phyloP scores from a whole-genome alignment of 53 echinoderm and acorn worm species.

The Echinarachnius parma region DNA sequence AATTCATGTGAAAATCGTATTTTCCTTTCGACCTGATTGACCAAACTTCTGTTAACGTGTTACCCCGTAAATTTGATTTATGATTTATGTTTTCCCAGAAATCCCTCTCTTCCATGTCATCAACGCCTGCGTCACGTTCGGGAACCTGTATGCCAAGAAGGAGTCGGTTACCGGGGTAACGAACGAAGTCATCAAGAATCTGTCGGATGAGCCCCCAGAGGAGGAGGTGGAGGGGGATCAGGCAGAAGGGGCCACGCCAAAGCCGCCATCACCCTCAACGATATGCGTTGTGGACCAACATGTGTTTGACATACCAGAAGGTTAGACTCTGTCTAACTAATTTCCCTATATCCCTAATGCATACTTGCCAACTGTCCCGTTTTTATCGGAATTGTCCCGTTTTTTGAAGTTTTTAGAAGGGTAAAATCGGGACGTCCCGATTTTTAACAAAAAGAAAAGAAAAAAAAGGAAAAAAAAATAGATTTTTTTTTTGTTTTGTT shows the following conservation, averaged over 20 bases:
- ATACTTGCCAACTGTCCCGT: no score
- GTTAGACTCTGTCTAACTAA: constrained; percentile 5
- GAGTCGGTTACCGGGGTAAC: constrained; percentile 74
- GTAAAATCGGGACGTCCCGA: no score
- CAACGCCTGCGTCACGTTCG: constrained; percentile 94
- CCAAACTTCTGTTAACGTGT: no score
- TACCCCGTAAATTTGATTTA: background rate
- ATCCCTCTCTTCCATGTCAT: constrained; percentile 97
- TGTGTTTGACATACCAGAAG: constrained; percentile 83
- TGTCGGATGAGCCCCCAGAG: constrained; percentile 47
- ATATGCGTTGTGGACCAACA: constrained; percentile 80
- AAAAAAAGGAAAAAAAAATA: no score
- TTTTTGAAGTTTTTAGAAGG: no score
- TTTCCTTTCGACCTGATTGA: no score
- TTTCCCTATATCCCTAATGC: background rate
- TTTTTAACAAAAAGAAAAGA: no score
- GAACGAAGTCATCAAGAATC: constrained; percentile 68
- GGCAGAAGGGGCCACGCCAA: constrained; percentile 39
- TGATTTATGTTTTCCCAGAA: constrained; percentile 47
- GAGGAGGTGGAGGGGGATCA: constrained; percentile 33
- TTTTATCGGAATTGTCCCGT: no score
- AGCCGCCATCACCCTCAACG: constrained; percentile 3
- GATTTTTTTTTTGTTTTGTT: no score
- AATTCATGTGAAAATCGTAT: no score
- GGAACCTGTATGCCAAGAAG: constrained; percentile 77